These are phyloP conservation scores for Ectemnius continuus DNA, from an alignment of 2,888 invertebrate genomes.

Conservation along the genomic window DNA sequence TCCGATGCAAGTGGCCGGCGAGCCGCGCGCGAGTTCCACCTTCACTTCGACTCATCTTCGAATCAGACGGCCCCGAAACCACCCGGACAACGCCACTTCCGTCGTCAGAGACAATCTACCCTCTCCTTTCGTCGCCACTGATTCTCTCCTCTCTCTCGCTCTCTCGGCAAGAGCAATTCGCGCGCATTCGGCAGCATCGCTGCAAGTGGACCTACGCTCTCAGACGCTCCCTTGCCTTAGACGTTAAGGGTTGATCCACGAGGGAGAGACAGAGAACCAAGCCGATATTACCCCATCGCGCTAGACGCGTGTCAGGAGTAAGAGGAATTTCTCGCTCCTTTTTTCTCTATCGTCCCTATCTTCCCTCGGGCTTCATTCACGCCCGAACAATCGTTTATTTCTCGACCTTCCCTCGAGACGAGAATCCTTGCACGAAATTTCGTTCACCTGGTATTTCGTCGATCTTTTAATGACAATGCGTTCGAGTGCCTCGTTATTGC, in stretches of 20 bases:
- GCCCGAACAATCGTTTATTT: too few relatives aligned
- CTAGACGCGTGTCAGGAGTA: constrained; percentile 23
- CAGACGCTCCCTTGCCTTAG: neutral
- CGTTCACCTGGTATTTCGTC: neutral
- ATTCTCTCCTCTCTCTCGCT: neutral
- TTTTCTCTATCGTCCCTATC: too few relatives aligned
- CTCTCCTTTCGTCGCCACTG: too few relatives aligned
- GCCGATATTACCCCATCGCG: constrained; percentile 12
- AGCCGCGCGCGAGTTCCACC: constrained; percentile 32
- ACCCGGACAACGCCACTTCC: neutral
- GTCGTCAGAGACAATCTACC: neutral
- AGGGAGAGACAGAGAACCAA: constrained; percentile 17
- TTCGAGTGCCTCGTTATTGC: neutral
- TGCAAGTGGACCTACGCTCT: neutral
- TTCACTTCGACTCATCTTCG: constrained; percentile 9
- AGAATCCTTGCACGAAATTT: neutral
- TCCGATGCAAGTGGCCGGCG: constrained; percentile 65
- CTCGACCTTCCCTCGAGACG: neutral
- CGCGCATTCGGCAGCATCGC: too few relatives aligned
- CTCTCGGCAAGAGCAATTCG: neutral
- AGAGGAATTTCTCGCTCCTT: neutral
- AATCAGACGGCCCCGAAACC: neutral
- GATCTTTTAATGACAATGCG: neutral
- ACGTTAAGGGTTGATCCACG: neutral
- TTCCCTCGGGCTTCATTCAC: too few relatives aligned